phyloP scores from a whole-genome alignment of 2,888 invertebrate species.

The Dascillus cervinus region DNA sequence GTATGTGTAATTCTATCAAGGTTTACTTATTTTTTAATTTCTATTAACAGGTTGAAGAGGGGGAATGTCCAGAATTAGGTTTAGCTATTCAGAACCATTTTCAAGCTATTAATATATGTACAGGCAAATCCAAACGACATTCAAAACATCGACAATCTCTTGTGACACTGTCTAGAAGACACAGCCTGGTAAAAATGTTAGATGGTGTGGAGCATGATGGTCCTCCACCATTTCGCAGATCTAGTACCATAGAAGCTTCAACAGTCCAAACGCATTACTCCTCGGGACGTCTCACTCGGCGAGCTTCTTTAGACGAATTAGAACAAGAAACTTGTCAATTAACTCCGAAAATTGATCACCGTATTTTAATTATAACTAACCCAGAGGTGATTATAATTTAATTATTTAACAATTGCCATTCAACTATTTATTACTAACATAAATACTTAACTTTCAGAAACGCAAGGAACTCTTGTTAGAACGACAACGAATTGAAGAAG shows the following conservation, averaged over 20 bases:
- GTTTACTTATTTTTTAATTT: background rate
- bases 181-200: slow-evolving; percentile 71
- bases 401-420: background rate
- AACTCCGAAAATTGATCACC: slow-evolving; percentile 72
- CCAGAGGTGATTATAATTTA: slow-evolving; percentile 63
- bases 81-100: slow-evolving; percentile 86
- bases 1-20: slow-evolving; percentile 41
- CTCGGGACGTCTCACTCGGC: slow-evolving; percentile 51
- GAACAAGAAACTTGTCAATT: slow-evolving; percentile 76
- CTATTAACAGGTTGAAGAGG: slow-evolving; percentile 62
- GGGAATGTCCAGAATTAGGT: slow-evolving; percentile 77
- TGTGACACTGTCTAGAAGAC: slow-evolving; percentile 72
- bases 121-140: slow-evolving; percentile 60
- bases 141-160: slow-evolving; percentile 81
- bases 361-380: slow-evolving; percentile 67
- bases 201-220: slow-evolving; percentile 64
- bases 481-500: slow-evolving; percentile 57
- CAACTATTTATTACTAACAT: slow-evolving; percentile 3
- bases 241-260: slow-evolving; percentile 38
- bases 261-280: slow-evolving; percentile 26
- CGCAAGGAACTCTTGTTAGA: slow-evolving; percentile 50
- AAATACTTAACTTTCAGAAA: slow-evolving; percentile 40
- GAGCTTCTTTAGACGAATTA: slow-evolving; percentile 72
- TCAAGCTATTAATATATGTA: slow-evolving; percentile 72
- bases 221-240: slow-evolving; percentile 59